These are phyloP conservation scores for Limnodromus scolopaceus DNA, from an alignment of 2,797 vertebrate genomes.

Conservation along the genomic window DNA sequence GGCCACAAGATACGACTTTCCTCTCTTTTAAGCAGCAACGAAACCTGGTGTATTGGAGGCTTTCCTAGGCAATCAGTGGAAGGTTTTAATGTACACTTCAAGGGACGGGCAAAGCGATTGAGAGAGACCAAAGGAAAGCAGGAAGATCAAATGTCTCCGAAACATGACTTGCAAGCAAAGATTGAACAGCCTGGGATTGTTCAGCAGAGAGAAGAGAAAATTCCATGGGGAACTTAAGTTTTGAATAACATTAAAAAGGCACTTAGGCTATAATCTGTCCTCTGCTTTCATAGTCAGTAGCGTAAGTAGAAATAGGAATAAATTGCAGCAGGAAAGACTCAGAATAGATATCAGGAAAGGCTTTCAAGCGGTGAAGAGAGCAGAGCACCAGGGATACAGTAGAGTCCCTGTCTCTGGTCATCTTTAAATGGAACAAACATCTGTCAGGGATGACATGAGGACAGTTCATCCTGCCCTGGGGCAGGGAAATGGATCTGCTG, in stretches of 20 bases:
- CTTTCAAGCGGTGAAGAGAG: constrained; percentile 18
- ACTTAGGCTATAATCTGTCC: not conserved
- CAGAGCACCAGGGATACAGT: not conserved
- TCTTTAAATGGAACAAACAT: constrained; percentile 25
- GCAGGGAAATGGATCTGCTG: not conserved
- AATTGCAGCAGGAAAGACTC: not conserved
- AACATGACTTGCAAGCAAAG: constrained; percentile 39
- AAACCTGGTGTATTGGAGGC: not conserved
- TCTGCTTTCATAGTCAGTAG: not conserved
- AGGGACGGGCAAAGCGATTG: not conserved
- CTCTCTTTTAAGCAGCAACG: not conserved
- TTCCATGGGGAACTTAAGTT: constrained; percentile 41
- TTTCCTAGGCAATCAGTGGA: not conserved
- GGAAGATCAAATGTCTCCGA: constrained; percentile 17
- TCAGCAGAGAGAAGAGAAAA: constrained; percentile 3
- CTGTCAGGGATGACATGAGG: not conserved
- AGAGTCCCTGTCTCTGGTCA: not conserved
- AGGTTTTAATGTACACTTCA: constrained; percentile 41
- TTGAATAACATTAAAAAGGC: constrained; percentile 32
- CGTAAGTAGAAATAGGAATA: not conserved
- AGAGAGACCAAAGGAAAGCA: constrained; percentile 40
- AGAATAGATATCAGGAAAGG: not conserved
- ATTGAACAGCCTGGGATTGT: not conserved
- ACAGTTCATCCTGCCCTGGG: not conserved
- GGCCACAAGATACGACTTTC: not conserved